Base-by-base conservation (phyloP, 2,113 vertebrate genomes). In the Irena cyanogastra region DNA sequence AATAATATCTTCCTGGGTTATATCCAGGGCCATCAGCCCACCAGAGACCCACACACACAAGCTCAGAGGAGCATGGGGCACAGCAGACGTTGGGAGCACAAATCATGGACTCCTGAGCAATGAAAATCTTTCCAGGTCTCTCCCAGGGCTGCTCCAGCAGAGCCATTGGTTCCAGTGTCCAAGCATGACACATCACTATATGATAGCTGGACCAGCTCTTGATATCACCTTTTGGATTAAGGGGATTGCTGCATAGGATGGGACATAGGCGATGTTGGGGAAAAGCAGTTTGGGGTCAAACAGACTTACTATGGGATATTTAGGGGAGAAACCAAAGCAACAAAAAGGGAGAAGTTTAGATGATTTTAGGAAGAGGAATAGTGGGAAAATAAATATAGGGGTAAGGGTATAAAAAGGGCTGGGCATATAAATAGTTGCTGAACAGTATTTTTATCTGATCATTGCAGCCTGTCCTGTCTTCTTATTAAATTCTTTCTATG, bases 211-310 rank as follows among this genome's bases (percentile, higher is more conserved):
- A 83, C 27, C 7, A 47, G 35, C 33, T 68, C 83, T 57, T 75
- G 42, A 13, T n/a, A 90, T 16, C 22, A 28, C n/a, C 16, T 66
- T 44, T 82, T 35, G 15, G 45, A 41, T 56, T 59, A 57, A 45
- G 8, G 4, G 24, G 7, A 19, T 42, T 63, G 42, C 35, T 66
- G 17, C 45, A 42, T 19, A 35, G 16, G 2, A 24, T 65, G 44
- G 11, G 22, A 70, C n/a, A n/a, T 19, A 19, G 0, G 8, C 4
- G 6, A 37, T 59, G 18, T 6, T 8, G 0, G 8, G 15, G 9
- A n/a, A 94, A 92, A 82, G 65, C 11, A 65, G 19, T n/a, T 18
- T 71, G 28, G 5, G 18, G 80, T 63, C 47, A 71, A 19, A 57
- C 21, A 74, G 30, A 47, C 39, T 80, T 49, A 17, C 2, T 41